phyloP scores from a whole-genome alignment of 2,797 vertebrate species.

The Aulostomus chinensis region DNA sequence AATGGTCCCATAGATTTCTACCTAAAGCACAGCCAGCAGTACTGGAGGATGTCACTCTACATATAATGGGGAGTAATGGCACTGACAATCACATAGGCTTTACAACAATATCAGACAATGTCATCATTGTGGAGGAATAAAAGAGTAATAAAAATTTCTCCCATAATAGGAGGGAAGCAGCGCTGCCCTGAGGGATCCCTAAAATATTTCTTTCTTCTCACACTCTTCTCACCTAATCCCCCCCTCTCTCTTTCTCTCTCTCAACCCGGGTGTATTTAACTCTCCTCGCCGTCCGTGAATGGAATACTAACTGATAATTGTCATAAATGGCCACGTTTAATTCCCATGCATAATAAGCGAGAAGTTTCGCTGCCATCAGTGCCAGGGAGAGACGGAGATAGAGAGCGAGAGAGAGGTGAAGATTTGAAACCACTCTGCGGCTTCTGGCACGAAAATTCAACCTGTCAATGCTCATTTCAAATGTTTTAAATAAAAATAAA shows the following conservation, averaged over 20 bases:
- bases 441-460: conserved; percentile 9
- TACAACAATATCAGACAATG: conserved; percentile 51
- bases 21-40: conserved; percentile 42
- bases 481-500: neutral
- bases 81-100: conserved; percentile 47
- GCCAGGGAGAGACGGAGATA: conserved; percentile 8
- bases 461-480: no score
- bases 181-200: conserved; percentile 64
- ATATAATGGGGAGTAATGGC: no score
- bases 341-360: conserved; percentile 31
- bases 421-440: neutral
- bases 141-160: conserved; percentile 52
- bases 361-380: conserved; percentile 39
- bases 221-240: conserved; percentile 35
- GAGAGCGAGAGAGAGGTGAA: neutral
- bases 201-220: conserved; percentile 57
- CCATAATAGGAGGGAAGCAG: conserved; percentile 35
- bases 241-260: neutral
- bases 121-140: conserved; percentile 62
- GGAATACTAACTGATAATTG: conserved; percentile 47
- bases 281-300: conserved; percentile 35
- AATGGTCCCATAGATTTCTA: conserved; percentile 58
- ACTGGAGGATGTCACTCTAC: conserved; percentile 42
- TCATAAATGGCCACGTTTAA: conserved; percentile 46
- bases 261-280: conserved; percentile 26